Evolutionary conservation across 2,113 vertebrate species (phyloP).

Genomic region (Paramisgurnus dabryanus): DNA sequence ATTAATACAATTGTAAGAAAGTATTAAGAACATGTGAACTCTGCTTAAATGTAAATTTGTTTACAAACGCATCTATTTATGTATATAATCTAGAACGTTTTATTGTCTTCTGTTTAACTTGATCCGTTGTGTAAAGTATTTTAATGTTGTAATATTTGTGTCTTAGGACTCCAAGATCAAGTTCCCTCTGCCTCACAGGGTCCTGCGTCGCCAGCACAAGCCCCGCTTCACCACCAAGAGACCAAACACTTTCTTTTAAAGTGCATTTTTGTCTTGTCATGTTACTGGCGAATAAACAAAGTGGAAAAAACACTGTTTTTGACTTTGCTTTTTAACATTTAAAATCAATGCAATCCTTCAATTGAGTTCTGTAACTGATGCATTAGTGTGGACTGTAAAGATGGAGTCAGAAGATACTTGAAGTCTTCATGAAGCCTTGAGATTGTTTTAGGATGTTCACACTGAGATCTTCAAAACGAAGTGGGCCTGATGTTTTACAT

Average conservation of each 20-base stretch:
- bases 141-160: neutral
- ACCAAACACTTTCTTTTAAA: constrained; percentile 96
- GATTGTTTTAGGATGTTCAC: too few relatives aligned
- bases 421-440: too few relatives aligned
- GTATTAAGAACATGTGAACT: too few relatives aligned
- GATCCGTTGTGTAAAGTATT: neutral
- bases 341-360: neutral
- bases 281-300: constrained; percentile 75
- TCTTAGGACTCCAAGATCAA: constrained; percentile 95
- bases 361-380: neutral
- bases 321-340: neutral
- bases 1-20: too few relatives aligned
- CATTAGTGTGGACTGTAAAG: too few relatives aligned
- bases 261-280: constrained; percentile 45
- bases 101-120: too few relatives aligned
- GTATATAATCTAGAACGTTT: too few relatives aligned
- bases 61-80: too few relatives aligned
- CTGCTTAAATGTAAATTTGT: too few relatives aligned
- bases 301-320: constrained; percentile 11
- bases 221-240: constrained; percentile 99
- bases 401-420: too few relatives aligned
- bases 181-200: constrained; percentile 96
- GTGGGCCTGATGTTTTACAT: too few relatives aligned
- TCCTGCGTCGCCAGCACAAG: constrained; percentile 94
- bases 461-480: too few relatives aligned